Evolutionary conservation across 2,797 vertebrate species (phyloP).

Genomic region (Gouania willdenowi): DNA sequence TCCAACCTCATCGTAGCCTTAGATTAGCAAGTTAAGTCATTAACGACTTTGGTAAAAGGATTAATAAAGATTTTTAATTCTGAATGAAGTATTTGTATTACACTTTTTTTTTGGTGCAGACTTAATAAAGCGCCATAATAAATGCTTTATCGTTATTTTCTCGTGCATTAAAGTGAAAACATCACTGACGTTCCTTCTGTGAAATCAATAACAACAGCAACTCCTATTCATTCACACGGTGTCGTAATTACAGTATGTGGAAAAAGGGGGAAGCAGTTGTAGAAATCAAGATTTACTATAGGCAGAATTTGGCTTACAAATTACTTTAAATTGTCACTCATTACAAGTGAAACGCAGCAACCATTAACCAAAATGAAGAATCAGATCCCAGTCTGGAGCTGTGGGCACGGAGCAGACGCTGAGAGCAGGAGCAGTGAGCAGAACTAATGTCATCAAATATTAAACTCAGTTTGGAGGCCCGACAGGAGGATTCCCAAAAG

Average conservation of each 20-base stretch:
- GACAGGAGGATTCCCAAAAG: constrained; percentile 39
- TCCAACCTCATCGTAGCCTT: no score
- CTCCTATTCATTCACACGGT: neutral
- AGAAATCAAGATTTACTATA: constrained; percentile 8
- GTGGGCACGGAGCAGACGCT: constrained; percentile 48
- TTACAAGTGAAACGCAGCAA: constrained; percentile 18
- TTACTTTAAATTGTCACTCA: constrained; percentile 25
- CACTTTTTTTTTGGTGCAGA: no score
- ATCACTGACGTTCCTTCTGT: no score
- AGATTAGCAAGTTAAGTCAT: no score
- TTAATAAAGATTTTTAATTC: no score
- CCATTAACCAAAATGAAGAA: constrained; percentile 21
- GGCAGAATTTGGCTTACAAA: constrained; percentile 1
- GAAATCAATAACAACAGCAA: no score
- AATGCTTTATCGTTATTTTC: no score
- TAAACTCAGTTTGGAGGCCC: constrained; percentile 67
- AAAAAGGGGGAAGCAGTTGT: neutral
- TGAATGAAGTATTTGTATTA: no score
- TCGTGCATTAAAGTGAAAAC: no score
- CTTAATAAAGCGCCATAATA: no score
- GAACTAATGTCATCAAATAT: constrained; percentile 84
- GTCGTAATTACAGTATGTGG: no score
- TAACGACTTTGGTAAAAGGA: no score
- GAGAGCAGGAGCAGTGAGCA: constrained; percentile 65
- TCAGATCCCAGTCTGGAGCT: constrained; percentile 23